A percentile compares a stretch with the other conserved stretches of the same genome.
Conservation (phyloP, 1,140 invertebrate genomes). For the Hermetia illucens region DNA sequence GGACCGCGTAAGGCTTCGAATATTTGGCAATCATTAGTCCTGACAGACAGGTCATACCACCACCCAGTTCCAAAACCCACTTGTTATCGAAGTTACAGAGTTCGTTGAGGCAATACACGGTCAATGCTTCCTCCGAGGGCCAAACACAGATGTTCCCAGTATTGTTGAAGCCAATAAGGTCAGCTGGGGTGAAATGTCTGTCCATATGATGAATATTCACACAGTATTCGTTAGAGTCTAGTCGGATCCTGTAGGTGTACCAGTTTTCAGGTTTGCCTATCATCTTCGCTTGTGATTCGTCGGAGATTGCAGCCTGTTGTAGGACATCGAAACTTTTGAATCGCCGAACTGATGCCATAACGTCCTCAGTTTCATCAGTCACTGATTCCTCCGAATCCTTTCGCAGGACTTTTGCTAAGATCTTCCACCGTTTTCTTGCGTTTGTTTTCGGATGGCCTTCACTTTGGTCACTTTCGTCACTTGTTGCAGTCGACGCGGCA, state of each 20-base stretch:
- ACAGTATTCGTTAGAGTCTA: constrained; percentile 31
- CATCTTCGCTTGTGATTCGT: constrained; percentile 22
- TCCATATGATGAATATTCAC: constrained; percentile 43
- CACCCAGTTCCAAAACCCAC: constrained; percentile 62
- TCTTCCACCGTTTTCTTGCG: constrained; percentile 51
- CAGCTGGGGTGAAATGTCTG: constrained; percentile 46
- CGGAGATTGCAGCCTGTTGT: constrained; percentile 26
- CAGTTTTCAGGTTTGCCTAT: constrained; percentile 30
- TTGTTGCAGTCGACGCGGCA: not conserved
- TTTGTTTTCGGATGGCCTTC: constrained; percentile 16
- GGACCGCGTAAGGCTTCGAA: constrained; percentile 39
- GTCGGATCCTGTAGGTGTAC: constrained; percentile 38
- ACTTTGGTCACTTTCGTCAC: constrained; percentile 10
- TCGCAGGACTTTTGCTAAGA: constrained; percentile 49
- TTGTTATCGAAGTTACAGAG: constrained; percentile 46
- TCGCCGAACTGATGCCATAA: constrained; percentile 21
- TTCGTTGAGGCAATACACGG: constrained; percentile 58
- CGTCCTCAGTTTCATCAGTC: constrained; percentile 16
- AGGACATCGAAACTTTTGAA: constrained; percentile 28
- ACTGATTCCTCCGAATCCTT: constrained; percentile 32
- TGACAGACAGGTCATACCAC: constrained; percentile 74
- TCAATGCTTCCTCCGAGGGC: constrained; percentile 76
- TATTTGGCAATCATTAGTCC: constrained; percentile 61
- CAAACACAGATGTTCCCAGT: constrained; percentile 85
- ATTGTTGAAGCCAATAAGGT: constrained; percentile 75